Percentiles rank a stretch among this genome's conserved stretches.
phyloP scores from a whole-genome alignment of 2,888 invertebrate genomes.

The Mongoloraphidia duomilia region DNA sequence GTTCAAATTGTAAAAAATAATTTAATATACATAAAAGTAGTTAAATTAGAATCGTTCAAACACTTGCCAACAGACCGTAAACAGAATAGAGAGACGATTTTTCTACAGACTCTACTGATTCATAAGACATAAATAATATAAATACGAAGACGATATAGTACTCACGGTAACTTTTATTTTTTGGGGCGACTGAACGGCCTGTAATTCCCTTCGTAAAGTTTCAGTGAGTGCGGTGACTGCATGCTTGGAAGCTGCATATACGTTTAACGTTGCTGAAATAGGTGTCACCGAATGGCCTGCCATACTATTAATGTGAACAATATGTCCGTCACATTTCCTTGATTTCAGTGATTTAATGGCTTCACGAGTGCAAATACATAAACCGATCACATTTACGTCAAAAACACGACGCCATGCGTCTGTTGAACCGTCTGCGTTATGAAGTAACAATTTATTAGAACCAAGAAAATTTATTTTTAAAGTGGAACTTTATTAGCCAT shows the following conservation, averaged over 20 bases:
- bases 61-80: too few relatives aligned
- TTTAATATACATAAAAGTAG: too few relatives aligned
- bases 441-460: too few relatives aligned
- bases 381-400: conserved; percentile 3
- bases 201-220: conserved; percentile 28
- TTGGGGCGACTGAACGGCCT: conserved; percentile 17
- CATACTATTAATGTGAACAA: conserved; percentile 16
- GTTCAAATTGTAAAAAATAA: too few relatives aligned
- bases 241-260: conserved; percentile 32
- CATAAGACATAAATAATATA: too few relatives aligned
- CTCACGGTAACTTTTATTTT: conserved; percentile 21
- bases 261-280: conserved; percentile 5
- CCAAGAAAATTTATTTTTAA: too few relatives aligned
- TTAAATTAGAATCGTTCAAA: too few relatives aligned
- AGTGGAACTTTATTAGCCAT: too few relatives aligned
- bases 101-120: too few relatives aligned
- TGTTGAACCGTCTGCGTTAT: conserved; percentile 1
- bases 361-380: conserved; percentile 3
- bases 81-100: too few relatives aligned
- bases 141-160: background rate
- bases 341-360: conserved; percentile 7
- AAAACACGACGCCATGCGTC: background rate
- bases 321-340: conserved; percentile 11
- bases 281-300: conserved; percentile 6
- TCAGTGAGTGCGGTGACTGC: conserved; percentile 30